Evolutionary conservation across 2,113 vertebrate species (phyloP), one percentile per base, ranked within the genome.

Genomic region (Microtus oregoni): DNA sequence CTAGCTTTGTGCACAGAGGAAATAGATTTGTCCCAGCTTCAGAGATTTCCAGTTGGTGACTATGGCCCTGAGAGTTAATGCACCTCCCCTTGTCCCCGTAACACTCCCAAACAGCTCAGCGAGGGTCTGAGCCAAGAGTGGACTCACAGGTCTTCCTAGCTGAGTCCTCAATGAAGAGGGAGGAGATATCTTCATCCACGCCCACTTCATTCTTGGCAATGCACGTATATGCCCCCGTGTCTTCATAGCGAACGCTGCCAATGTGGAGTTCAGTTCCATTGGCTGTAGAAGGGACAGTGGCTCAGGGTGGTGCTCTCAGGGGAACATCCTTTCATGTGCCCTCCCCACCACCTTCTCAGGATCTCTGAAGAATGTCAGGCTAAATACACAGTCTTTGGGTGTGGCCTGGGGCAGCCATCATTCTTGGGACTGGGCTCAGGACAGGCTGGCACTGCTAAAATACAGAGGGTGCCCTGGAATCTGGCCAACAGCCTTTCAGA

Each of bases 191-290:
- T 95, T 99, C 99, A 0, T 99, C 99, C 97, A 99, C 99, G 4
- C 99, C 99, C 95, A 99, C 99, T 89, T 99, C 99, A 0, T 99
- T 99, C 96, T 99, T 99, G 97, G 99, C 99, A 68, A 99, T 99
- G 98, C 99, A 99, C 77, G 99, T 99, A 77, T 99, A 99, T 5
- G 99, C 99, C 5, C 99, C 99, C 0, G 99, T 99, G 98, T 99
- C 99, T 97, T 99, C 99, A 7, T 99, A 99, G 0, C 99, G 99
- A 12, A 99, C 99, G 0, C 99, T 99, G 76, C 98, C 94, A 89
- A 99, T 99, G 52, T 99, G 99, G 28, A 99, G 99, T 86, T 99
- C 99, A 4, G 99, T 99, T 41, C 99, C 99, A 0, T 99, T 99
- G 28, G 99, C 99, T 99, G 98, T 8, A 96, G 98, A 96, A 79